phyloP scores from a whole-genome alignment of 1,140 invertebrate species.

The Drosophila jambulina region DNA sequence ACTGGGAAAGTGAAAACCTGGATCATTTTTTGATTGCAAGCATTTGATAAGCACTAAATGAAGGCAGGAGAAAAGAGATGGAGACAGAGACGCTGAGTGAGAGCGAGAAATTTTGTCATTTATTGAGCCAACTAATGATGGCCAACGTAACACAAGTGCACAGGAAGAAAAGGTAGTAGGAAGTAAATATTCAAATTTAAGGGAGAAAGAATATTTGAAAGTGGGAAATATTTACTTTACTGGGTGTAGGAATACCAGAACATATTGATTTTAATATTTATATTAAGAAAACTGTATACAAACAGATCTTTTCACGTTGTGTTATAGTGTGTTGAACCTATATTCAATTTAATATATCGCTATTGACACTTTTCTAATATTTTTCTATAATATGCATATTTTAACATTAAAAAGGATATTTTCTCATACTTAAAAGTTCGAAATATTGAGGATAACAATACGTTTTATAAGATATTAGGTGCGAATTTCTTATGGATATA shows the following conservation, averaged over 20 bases:
- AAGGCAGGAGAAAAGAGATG: constrained; percentile 16
- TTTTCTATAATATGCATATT: too few species aligned
- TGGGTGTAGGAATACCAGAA: not conserved
- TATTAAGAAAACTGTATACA: too few species aligned
- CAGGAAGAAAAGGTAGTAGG: not conserved
- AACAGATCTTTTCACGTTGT: too few species aligned
- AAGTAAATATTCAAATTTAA: not conserved
- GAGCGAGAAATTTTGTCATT: constrained; percentile 65
- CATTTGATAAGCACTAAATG: constrained; percentile 70
- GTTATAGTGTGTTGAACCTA: too few species aligned
- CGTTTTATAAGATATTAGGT: too few species aligned
- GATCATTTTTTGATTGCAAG: constrained; percentile 59
- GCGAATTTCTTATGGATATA: too few species aligned
- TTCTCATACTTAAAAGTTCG: too few species aligned
- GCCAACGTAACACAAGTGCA: constrained; percentile 62
- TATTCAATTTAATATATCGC: too few species aligned
- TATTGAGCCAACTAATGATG: constrained; percentile 77
- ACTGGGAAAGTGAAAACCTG: constrained; percentile 74
- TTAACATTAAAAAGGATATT: too few species aligned
- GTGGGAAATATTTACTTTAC: not conserved
- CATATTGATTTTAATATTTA: too few species aligned
- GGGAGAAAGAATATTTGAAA: not conserved
- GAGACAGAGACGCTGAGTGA: not conserved
- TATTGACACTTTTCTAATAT: too few species aligned
- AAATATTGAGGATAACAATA: too few species aligned